Evolutionary conservation across 1,140 invertebrate species (phyloP).

Genomic region (Lepidostoma basale): DNA sequence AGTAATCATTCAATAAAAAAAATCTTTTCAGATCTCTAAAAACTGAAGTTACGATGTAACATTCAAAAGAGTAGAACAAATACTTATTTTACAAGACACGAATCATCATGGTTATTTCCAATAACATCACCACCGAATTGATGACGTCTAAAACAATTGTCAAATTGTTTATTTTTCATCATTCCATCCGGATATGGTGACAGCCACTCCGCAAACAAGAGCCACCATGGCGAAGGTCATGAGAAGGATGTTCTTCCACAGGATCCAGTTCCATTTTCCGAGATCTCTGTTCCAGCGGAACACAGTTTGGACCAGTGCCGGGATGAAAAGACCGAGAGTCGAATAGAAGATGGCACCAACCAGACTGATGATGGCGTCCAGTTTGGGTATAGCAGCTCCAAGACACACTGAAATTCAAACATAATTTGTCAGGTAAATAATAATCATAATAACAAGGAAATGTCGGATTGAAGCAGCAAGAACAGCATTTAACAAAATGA

Average conservation of each 20-base stretch:
- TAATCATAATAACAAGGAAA: neutral
- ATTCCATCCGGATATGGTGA: conserved; percentile 45
- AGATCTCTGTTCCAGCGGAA: conserved; percentile 67
- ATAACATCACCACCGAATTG: too few species aligned
- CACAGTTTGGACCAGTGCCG: conserved; percentile 81
- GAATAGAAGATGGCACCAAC: conserved; percentile 88
- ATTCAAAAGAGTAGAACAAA: too few species aligned
- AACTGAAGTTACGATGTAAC: too few species aligned
- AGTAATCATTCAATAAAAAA: too few species aligned
- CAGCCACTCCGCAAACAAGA: conserved; percentile 65
- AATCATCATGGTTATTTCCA: too few species aligned
- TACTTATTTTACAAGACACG: too few species aligned
- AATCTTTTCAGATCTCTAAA: too few species aligned
- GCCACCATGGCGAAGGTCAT: conserved; percentile 66
- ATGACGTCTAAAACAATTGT: too few species aligned
- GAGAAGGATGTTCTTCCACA: conserved; percentile 71
- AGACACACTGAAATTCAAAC: conserved; percentile 71
- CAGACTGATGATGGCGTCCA: conserved; percentile 88
- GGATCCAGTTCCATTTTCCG: conserved; percentile 67
- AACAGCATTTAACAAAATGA: neutral
- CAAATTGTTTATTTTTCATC: neutral
- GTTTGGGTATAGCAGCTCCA: conserved; percentile 75
- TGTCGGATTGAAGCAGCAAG: neutral
- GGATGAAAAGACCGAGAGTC: conserved; percentile 81
- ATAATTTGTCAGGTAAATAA: conserved; percentile 56